Conservation (phyloP, 2,797 vertebrate genomes). For the Epinephelus awoara region DNA sequence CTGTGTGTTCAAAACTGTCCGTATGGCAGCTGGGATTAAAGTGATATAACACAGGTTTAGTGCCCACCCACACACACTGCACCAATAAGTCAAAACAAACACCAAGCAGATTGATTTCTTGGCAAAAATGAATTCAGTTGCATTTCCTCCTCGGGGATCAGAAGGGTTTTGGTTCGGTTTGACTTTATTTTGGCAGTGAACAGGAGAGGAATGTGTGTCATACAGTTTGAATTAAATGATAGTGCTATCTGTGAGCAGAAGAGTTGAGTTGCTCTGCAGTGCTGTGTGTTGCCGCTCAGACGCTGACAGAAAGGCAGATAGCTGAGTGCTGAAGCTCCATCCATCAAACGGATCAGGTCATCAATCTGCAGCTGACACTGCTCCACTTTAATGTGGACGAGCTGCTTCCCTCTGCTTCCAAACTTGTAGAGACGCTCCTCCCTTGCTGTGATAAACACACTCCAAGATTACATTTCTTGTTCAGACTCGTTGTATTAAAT, state of each 20-base stretch:
- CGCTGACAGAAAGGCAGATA: constrained; percentile 38
- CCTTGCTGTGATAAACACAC: constrained; percentile 36
- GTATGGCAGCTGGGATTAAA: neutral
- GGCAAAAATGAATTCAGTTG: neutral
- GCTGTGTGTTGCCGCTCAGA: constrained; percentile 19
- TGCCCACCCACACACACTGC: neutral
- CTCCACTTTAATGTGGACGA: constrained; percentile 35
- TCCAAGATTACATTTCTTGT: constrained; percentile 28
- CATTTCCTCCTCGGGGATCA: neutral
- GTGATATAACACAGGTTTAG: neutral
- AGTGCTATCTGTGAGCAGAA: constrained; percentile 26
- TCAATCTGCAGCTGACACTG: constrained; percentile 58
- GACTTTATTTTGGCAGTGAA: neutral
- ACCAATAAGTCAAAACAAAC: neutral
- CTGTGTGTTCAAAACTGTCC: neutral
- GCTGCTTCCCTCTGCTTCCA: constrained; percentile 31
- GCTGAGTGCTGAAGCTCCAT: constrained; percentile 53
- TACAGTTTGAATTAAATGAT: constrained; percentile 11
- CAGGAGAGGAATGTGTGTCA: neutral
- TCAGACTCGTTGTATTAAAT: constrained; percentile 20
- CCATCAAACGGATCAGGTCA: constrained; percentile 63
- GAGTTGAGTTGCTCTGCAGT: constrained; percentile 3
- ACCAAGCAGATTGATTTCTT: neutral
- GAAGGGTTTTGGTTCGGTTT: neutral
- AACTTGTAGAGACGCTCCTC: constrained; percentile 20